phyloP scores from a whole-genome alignment of 1,140 invertebrate genomes.

The Trachymyrmex cornetzi region DNA sequence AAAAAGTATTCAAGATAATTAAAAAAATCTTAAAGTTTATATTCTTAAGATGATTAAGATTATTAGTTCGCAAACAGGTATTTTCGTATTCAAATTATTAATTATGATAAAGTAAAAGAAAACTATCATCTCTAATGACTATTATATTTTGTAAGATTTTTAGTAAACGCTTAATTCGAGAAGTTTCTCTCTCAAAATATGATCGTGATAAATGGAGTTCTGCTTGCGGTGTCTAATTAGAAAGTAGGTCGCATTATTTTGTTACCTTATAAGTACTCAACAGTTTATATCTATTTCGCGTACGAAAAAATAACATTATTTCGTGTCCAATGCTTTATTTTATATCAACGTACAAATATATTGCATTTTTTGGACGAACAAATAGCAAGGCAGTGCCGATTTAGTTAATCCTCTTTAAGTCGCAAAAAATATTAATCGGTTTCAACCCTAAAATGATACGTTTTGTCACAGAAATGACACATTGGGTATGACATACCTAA shows the following conservation, averaged over 20 bases:
- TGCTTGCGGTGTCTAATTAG: neutral
- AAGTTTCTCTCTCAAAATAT: neutral
- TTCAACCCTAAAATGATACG: neutral
- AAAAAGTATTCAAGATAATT: neutral
- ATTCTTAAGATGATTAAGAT: conserved; percentile 23
- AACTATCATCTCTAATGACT: neutral
- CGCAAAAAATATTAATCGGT: conserved; percentile 4
- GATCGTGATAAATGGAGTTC: conserved; percentile 27
- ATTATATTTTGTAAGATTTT: neutral
- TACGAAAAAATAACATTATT: neutral
- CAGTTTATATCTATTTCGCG: conserved; percentile 23
- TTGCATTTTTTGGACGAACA: conserved; percentile 24
- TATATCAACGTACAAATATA: conserved; percentile 38
- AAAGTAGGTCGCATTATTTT: conserved; percentile 21
- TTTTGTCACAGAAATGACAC: no score
- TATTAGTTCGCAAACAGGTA: neutral
- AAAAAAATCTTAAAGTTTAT: neutral
- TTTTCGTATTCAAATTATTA: neutral
- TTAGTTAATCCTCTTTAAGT: neutral
- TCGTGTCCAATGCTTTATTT: conserved; percentile 3
- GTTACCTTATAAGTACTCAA: conserved; percentile 33
- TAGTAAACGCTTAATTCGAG: neutral
- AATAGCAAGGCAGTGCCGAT: conserved; percentile 38
- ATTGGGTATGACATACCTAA: no score
- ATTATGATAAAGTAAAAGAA: neutral